phyloP scores from a whole-genome alignment of 2,113 vertebrate species.

The Phylloscopus trochiloides region DNA sequence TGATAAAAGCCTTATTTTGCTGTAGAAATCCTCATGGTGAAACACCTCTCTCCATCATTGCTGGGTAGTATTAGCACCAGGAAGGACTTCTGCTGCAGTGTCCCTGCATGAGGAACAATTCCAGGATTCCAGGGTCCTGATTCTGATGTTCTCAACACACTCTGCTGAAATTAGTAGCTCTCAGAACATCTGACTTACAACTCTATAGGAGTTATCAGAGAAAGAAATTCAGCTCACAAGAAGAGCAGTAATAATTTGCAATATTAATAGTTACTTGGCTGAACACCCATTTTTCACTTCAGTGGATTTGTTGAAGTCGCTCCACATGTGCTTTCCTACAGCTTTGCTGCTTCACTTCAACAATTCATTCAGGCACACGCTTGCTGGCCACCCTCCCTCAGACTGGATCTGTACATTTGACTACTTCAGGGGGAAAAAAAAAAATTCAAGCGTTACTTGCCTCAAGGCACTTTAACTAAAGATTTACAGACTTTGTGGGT shows the following conservation, averaged over 20 bases:
- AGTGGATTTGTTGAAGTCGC: not conserved
- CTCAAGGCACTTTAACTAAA: conserved; percentile 33
- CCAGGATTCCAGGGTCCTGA: not conserved
- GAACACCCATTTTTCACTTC: not conserved
- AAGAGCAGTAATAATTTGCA: not conserved
- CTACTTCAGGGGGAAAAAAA: not conserved
- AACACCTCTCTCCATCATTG: not conserved
- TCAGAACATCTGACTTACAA: not conserved
- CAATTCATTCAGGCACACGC: conserved; percentile 22
- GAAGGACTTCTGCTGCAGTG: not conserved
- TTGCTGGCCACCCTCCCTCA: not conserved
- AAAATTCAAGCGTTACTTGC: not conserved
- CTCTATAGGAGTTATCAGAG: not conserved
- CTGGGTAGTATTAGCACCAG: not conserved
- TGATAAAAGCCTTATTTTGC: not conserved
- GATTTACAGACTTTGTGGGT: conserved; percentile 24
- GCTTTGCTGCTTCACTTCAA: not conserved
- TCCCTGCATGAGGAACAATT: not conserved
- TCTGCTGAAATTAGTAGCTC: not conserved
- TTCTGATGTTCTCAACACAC: rapidly evolving
- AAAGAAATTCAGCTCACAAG: not conserved
- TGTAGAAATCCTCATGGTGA: not conserved
- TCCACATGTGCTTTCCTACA: not conserved
- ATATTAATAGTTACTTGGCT: not conserved
- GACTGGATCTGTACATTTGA: not conserved